A percentile compares a stretch with the other conserved stretches of the same genome.
Evolutionary conservation across 30 jellyfish, hydroid and myxozoan genomes (phyloP).

Genomic region (Pelagia noctiluca): DNA sequence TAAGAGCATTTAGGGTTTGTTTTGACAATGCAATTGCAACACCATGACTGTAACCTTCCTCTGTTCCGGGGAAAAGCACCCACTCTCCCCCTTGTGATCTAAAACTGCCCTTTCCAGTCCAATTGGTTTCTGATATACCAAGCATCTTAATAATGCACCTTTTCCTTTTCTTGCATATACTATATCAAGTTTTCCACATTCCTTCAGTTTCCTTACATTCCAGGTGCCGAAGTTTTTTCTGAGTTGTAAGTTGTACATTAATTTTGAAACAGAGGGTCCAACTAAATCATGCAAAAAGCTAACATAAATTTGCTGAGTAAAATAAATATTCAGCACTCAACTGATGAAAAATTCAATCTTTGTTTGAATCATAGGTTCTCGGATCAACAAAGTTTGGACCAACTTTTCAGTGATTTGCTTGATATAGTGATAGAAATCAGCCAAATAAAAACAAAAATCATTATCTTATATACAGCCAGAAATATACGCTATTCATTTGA

Average conservation of each 20-base stretch:
- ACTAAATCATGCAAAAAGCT: no score
- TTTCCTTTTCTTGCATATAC: slow-evolving; percentile 43
- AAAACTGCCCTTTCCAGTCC: slow-evolving; percentile 52
- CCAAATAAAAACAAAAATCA: no score
- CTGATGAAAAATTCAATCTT: no score
- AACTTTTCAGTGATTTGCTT: no score
- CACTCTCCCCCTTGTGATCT: not conserved
- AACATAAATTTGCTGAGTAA: no score
- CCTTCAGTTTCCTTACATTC: slow-evolving; percentile 59
- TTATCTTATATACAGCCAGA: no score
- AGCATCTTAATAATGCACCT: slow-evolving; percentile 16
- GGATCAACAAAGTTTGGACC: no score
- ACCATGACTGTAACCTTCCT: slow-evolving; percentile 49
- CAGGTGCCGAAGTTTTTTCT: slow-evolving; percentile 36
- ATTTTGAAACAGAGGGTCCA: no score
- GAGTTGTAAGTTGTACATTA: slow-evolving; percentile 8
- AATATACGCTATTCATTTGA: no score
- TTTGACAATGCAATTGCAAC: slow-evolving; percentile 27
- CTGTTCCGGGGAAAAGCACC: slow-evolving; percentile 30
- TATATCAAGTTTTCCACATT: slow-evolving; percentile 25
- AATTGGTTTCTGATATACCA: slow-evolving; percentile 32
- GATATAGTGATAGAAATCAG: no score
- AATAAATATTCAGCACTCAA: no score
- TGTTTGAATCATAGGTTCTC: no score
- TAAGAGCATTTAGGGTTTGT: slow-evolving; percentile 1